These are phyloP conservation scores for Molossus molossus DNA, from an alignment of 2,797 vertebrate species.

Conservation along the genomic window DNA sequence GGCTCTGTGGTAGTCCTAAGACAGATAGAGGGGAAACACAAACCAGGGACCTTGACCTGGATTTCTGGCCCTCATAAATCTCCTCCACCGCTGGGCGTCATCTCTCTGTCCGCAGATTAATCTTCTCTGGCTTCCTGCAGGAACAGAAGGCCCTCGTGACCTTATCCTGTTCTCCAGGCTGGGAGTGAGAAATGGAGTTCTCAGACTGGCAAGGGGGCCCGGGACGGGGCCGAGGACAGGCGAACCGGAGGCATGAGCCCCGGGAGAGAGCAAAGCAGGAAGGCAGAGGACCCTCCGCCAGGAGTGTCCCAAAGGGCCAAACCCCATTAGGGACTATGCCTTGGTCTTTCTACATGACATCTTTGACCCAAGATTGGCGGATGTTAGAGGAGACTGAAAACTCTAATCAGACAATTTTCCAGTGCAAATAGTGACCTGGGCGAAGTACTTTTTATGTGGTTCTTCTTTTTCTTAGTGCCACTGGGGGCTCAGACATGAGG, in stretches of 20 bases:
- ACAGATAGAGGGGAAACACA: constrained; percentile 65
- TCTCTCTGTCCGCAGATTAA: constrained; percentile 74
- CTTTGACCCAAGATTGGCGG: constrained; percentile 31
- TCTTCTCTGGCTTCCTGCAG: constrained; percentile 75
- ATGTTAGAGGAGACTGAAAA: neutral
- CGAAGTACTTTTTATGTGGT: neutral
- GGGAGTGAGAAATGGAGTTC: constrained; percentile 77
- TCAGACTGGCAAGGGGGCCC: constrained; percentile 21
- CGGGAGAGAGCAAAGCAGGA: neutral
- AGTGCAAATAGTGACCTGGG: neutral
- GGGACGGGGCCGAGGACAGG: neutral
- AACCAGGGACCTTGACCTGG: constrained; percentile 80
- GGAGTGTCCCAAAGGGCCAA: neutral
- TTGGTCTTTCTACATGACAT: neutral
- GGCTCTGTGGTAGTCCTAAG: constrained; percentile 13
- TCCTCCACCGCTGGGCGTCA: neutral
- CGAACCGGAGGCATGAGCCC: neutral
- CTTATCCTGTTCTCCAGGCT: constrained; percentile 59
- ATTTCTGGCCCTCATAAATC: constrained; percentile 84
- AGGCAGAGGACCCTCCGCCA: neutral
- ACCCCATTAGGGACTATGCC: neutral
- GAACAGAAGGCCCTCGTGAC: constrained; percentile 58
- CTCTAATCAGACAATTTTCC: neutral
- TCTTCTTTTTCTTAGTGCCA: neutral
- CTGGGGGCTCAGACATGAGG: neutral